These are phyloP conservation scores for Xylota sylvarum DNA, from an alignment of 2,888 invertebrate species.

Conservation along the genomic window DNA sequence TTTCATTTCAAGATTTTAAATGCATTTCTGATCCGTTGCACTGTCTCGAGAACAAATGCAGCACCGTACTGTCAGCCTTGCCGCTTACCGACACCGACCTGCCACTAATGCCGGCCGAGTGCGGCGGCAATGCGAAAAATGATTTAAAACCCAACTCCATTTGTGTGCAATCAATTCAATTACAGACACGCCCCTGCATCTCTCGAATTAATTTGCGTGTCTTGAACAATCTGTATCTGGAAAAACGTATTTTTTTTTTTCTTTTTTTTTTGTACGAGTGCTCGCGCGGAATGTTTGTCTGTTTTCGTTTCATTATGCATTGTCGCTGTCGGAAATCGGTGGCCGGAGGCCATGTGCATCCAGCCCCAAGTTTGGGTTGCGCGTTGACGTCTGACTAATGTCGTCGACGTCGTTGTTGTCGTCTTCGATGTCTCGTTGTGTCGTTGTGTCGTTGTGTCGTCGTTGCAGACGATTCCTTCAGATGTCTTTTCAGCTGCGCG, in stretches of 20 bases:
- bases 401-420: conserved; percentile 43
- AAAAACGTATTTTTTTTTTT: conserved; percentile 39
- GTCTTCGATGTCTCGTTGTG: conserved; percentile 4
- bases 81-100: too few species aligned
- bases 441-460: background rate
- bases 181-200: conserved; percentile 72
- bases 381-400: conserved; percentile 73
- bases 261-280: conserved; percentile 38
- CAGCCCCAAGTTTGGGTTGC: conserved; percentile 67
- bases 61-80: conserved; percentile 47
- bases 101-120: conserved; percentile 8
- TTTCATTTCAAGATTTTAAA: conserved; percentile 45
- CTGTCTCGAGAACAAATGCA: conserved; percentile 18
- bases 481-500: conserved; percentile 22
- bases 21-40: conserved; percentile 22
- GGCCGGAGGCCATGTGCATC: conserved; percentile 75
- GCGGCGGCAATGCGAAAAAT: conserved; percentile 50
- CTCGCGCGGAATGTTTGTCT: conserved; percentile 7
- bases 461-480: too few species aligned
- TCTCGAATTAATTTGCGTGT: conserved; percentile 75
- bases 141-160: conserved; percentile 70
- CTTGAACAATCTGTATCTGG: conserved; percentile 64
- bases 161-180: conserved; percentile 77
- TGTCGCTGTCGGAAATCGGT: conserved; percentile 74
- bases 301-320: conserved; percentile 58